These are phyloP conservation scores for Myodes glareolus DNA, from an alignment of 2,113 vertebrate genomes.

Conservation along the genomic window DNA sequence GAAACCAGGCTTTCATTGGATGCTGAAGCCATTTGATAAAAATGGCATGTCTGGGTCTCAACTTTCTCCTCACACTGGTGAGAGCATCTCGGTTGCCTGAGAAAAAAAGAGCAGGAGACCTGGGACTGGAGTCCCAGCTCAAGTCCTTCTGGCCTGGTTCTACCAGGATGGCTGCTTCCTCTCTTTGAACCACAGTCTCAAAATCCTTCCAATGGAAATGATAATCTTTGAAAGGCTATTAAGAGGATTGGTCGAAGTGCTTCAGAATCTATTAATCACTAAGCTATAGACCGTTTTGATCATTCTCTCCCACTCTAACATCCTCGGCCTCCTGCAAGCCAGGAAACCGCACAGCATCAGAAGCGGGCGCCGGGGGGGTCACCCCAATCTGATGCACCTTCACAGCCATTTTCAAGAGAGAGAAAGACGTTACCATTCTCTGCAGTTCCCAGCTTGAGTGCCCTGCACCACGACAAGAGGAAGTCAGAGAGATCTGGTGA, in stretches of 20 bases:
- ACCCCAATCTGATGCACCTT: neutral
- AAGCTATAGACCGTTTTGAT: neutral
- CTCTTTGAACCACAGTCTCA: constrained; percentile 8
- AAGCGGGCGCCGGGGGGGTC: neutral
- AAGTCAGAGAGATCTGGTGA: neutral
- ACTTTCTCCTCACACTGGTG: neutral
- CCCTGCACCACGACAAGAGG: neutral
- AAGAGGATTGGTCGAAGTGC: neutral
- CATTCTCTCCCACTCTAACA: neutral
- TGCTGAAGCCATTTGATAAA: neutral
- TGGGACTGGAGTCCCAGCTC: neutral
- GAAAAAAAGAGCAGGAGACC: neutral
- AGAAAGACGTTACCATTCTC: neutral
- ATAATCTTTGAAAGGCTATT: neutral
- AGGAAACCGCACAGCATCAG: neutral
- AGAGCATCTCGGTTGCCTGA: neutral
- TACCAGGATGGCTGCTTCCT: neutral
- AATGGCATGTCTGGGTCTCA: neutral
- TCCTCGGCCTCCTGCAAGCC: neutral
- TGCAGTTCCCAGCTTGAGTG: neutral
- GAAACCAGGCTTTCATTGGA: neutral
- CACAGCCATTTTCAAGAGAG: neutral
- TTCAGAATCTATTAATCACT: neutral
- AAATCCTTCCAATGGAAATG: neutral
- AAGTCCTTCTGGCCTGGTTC: neutral